Conservation (phyloP, 2,888 invertebrate species). For the Limnephilus auricula region DNA sequence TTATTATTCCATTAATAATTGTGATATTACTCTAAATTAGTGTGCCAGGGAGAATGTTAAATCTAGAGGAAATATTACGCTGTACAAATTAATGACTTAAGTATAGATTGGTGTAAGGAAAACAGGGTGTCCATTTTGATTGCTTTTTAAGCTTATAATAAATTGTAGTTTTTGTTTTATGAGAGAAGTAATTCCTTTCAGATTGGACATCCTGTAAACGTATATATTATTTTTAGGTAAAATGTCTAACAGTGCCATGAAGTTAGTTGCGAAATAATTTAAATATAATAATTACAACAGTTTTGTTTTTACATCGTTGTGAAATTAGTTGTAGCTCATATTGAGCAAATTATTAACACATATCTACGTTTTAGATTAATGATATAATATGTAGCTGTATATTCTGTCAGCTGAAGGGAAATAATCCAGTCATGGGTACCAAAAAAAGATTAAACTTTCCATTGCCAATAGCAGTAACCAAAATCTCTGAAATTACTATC, state of each 20-base stretch:
- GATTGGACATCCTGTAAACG: background rate
- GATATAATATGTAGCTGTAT: background rate
- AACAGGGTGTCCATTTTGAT: background rate
- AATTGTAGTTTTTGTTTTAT: background rate
- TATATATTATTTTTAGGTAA: background rate
- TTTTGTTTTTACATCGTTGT: background rate
- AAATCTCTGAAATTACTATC: no score
- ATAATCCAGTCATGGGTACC: background rate
- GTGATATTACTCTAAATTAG: constrained; percentile 2
- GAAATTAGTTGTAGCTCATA: constrained; percentile 7
- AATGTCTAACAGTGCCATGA: constrained; percentile 27
- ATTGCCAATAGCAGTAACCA: background rate
- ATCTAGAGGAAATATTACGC: background rate
- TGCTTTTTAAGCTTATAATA: background rate
- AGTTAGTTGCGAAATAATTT: constrained; percentile 12
- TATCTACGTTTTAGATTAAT: background rate
- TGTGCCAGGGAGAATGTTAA: background rate
- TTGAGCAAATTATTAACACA: constrained; percentile 17
- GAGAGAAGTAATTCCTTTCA: background rate
- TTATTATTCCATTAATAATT: background rate
- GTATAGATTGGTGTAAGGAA: background rate
- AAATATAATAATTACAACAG: background rate
- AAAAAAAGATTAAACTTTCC: background rate
- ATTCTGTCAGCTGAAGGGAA: background rate
- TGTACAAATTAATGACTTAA: background rate